Base-by-base conservation (phyloP, 2,113 vertebrate species). In the Chlamydotis undulata region DNA sequence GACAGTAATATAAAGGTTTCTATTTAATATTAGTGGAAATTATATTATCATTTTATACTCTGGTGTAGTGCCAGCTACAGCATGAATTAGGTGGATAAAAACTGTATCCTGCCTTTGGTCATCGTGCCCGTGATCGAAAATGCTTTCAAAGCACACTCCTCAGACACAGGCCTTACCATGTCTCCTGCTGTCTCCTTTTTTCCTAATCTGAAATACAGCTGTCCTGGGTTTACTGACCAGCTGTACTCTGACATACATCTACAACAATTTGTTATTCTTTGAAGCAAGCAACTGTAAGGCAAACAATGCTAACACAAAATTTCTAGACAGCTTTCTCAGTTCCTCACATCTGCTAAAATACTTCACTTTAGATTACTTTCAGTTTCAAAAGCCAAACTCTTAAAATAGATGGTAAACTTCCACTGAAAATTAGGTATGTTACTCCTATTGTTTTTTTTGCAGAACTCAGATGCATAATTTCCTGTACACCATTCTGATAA, bases 91-190 rank as follows among this genome's bases (percentile, higher is more conserved):
- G 41, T 13, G 25, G 57, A 35, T 75, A 75, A 56, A 67, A 87
- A 31, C 29, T 61, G 10, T 17, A 45, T 24, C 31, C 35, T 60
- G 31, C 26, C 41, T 74, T 70, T 87, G 67, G 25, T 49, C 39
- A 24, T 37, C 18, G 35, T 69, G 5, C 25, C 50, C 31, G 29
- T 22, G 47, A 63, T 16, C 4, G 6, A 60, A 81, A 93, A 63
- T 7, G 23, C 60, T 65, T 41, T 41, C 43, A 56, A 71, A 91
- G 63, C 23, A 21, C 7, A 10, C 3, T 67, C 14, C 31, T 76
- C 4, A 1, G 31, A 35, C 18, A 35, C 0, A 0, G 28, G 28
- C n/a, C 25, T 70, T 57, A 16, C 33, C 39, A 29, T 7, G 7
- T 45, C 26, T 52, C 33, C 53, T 68, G 53, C 71, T 60, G 15